Conservation (phyloP, 2,113 vertebrate species). For the Sinocyclocheilus maitianheensis region DNA sequence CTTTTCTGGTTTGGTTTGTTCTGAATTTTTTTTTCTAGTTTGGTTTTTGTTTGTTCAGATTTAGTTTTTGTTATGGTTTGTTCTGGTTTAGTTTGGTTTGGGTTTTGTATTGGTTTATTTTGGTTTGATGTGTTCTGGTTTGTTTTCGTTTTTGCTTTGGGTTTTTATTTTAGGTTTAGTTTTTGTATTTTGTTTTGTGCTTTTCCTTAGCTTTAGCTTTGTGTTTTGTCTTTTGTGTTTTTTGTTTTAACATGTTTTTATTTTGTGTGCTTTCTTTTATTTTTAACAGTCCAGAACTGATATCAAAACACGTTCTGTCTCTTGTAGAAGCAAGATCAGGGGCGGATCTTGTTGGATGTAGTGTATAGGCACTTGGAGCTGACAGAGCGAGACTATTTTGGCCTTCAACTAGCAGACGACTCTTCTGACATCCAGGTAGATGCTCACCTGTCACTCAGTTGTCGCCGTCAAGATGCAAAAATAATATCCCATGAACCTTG, state of each 20-base stretch:
- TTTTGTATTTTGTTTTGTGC: background rate
- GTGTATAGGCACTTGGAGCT: constrained; percentile 97
- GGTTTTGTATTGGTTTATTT: background rate
- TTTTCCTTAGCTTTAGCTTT: background rate
- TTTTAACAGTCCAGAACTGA: background rate
- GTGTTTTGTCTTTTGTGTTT: background rate
- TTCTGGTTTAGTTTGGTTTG: background rate
- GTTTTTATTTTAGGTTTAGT: background rate
- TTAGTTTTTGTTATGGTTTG: background rate
- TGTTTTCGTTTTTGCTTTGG: background rate
- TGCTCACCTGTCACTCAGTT: background rate
- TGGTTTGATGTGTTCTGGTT: background rate
- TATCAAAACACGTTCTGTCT: background rate
- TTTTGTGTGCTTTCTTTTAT: background rate
- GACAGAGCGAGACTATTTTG: constrained; percentile 98
- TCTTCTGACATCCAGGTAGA: constrained; percentile 90
- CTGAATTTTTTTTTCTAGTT: no score
- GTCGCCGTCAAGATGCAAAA: background rate
- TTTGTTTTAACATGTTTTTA: constrained; percentile 6
- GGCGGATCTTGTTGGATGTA: constrained; percentile 89
- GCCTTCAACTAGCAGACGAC: constrained; percentile 94
- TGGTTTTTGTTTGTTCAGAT: no score
- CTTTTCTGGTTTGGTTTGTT: background rate
- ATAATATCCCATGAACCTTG: background rate
- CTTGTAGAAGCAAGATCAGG: constrained; percentile 90